Evolutionary conservation across 2,888 invertebrate species (phyloP), one percentile per base, ranked within the genome.

Genomic region (Ichneumoninae sp.): DNA sequence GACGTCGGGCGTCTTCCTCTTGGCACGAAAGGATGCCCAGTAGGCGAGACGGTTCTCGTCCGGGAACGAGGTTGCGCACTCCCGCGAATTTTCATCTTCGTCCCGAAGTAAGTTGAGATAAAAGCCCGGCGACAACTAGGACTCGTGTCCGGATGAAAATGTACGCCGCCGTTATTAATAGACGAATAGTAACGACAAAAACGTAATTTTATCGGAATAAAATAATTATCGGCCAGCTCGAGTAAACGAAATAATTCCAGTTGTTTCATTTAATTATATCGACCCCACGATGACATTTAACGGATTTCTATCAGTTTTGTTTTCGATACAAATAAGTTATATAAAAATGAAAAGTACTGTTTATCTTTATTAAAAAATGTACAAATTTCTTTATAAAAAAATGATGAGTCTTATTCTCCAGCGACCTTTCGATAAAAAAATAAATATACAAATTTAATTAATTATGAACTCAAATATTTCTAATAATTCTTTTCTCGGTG

Each of bases 1-100:
- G 40, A 71, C 79, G 52, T 80, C 82, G 82, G 40, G 57, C 66
- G 72, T 82, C 84, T 47, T 85, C 79, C 52, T 72, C 76, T 82
- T 74, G 79, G 82, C 79, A 76, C 79, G 60, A 36, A 82, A 82
- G 82, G 78, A 79, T 68, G 79, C 82, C 33, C 82, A 80, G 84
- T 85, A 80, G 70, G 82, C 76, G 82, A 66, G 82, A 82, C 84
- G 84, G 57, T 82, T 79, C 84, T 82, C 68, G 79, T 82, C 66
- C 80, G 66, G 75, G 50, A 78, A 77, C 83, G 74, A 65, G 77
- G 74, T 26, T 57, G 13, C 16, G 66, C 6, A 44, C 1, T 65
- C 50, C 65, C 72, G 78, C 78, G 50, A 66, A 47, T 26, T 79
- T 75, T 70, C 75, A 72, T 62, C 26, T 26, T 74, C 74, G 47